Conservation (phyloP, 2,797 vertebrate species). For the Fundulus diaphanus region DNA sequence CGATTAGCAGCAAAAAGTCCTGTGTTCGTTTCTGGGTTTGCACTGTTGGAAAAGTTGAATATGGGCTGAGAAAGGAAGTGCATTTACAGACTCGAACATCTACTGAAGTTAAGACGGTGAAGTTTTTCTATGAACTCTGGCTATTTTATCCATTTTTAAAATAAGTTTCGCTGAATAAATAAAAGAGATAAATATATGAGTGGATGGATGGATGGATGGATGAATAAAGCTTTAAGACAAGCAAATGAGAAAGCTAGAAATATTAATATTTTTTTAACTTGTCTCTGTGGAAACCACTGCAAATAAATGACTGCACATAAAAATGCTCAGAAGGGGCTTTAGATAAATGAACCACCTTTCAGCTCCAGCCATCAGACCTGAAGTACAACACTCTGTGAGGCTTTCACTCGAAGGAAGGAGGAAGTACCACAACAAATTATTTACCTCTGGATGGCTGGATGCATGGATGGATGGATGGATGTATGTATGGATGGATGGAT, state of each 20-base stretch:
- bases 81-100: neutral
- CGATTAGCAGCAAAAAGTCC: constrained; percentile 59
- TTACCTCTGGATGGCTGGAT: too few relatives aligned
- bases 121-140: too few relatives aligned
- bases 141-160: too few relatives aligned
- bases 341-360: constrained; percentile 7
- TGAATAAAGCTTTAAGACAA: neutral
- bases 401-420: constrained; percentile 34
- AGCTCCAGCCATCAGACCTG: constrained; percentile 37
- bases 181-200: too few relatives aligned
- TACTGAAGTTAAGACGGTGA: too few relatives aligned
- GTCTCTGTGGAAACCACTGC: neutral
- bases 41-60: constrained; percentile 25
- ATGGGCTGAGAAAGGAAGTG: neutral
- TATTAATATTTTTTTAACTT: neutral
- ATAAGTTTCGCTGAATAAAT: too few relatives aligned
- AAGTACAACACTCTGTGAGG: constrained; percentile 63
- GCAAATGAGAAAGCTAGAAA: neutral
- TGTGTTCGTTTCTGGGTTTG: constrained; percentile 43
- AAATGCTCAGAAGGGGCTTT: constrained; percentile 9
- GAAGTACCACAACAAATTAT: constrained; percentile 15
- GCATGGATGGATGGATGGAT: too few relatives aligned
- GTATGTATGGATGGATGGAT: too few relatives aligned
- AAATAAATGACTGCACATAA: accelerated
- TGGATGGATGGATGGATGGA: too few relatives aligned